Conservation (phyloP, 2,888 invertebrate genomes). For the Melanostoma scalare region DNA sequence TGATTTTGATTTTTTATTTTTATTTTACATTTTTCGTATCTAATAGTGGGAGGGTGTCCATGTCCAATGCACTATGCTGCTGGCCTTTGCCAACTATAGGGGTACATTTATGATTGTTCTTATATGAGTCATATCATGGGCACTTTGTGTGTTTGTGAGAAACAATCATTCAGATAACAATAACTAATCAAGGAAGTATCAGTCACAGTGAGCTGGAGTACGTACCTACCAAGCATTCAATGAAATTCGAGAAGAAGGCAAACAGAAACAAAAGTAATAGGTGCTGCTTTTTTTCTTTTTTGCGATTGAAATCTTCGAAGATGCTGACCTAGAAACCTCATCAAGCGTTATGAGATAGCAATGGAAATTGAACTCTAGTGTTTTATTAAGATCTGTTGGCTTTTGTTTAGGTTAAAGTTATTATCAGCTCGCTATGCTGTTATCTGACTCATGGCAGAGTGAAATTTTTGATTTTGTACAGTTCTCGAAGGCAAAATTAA, state of each 20-base stretch:
- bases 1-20: constrained; percentile 39
- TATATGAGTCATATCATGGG: constrained; percentile 41
- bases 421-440: too few species aligned
- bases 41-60: constrained; percentile 56
- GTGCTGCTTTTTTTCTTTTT: constrained; percentile 4
- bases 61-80: constrained; percentile 14
- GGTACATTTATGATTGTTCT: constrained; percentile 25
- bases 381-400: not conserved
- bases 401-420: too few species aligned
- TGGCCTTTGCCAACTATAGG: constrained; percentile 2
- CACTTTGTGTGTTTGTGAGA: constrained; percentile 45
- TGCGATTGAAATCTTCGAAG: constrained; percentile 17
- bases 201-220: constrained; percentile 35
- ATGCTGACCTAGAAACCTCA: constrained; percentile 59
- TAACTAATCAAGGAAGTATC: constrained; percentile 53
- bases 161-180: constrained; percentile 64
- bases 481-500: not conserved
- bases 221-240: not conserved
- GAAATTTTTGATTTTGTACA: not conserved
- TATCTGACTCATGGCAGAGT: too few species aligned
- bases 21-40: constrained; percentile 16
- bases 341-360: constrained; percentile 35
- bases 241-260: constrained; percentile 8
- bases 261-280: constrained; percentile 7
- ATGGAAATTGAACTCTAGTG: constrained; percentile 6